A percentile compares a stretch with the other conserved stretches of the same genome.
Conservation (phyloP, 2,888 invertebrate genomes). For the Meiosimyza decipiens region DNA sequence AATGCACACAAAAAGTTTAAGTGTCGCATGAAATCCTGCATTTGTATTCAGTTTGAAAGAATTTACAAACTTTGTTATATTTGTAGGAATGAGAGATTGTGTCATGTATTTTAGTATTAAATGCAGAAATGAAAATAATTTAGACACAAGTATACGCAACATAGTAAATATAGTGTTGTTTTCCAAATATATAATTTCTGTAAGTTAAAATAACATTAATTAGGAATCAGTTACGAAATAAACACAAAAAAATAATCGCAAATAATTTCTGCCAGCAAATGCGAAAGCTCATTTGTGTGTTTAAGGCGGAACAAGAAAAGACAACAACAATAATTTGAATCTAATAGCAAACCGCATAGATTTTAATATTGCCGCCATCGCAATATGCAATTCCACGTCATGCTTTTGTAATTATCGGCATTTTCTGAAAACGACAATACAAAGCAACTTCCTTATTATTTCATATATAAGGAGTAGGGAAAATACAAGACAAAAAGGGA, state of each 20-base stretch:
- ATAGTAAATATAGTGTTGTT: not conserved
- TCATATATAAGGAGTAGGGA: not conserved
- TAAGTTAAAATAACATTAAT: not conserved
- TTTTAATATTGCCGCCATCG: conserved; percentile 3
- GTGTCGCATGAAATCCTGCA: not conserved
- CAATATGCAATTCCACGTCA: not conserved
- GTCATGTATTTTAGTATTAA: not conserved
- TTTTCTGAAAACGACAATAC: not conserved
- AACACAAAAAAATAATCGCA: conserved; percentile 48
- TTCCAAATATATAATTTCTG: not conserved
- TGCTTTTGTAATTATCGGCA: conserved; percentile 32
- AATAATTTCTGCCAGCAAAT: conserved; percentile 60
- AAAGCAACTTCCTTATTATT: conserved; percentile 17
- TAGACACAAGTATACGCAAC: not conserved
- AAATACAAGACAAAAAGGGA: not conserved
- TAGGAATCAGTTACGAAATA: conserved; percentile 3
- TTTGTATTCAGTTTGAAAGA: conserved; percentile 28
- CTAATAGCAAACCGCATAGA: conserved; percentile 25
- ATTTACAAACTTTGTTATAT: conserved; percentile 32
- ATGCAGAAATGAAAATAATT: conserved; percentile 1
- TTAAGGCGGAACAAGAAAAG: not conserved
- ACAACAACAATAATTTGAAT: conserved; percentile 22
- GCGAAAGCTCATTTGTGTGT: conserved; percentile 43
- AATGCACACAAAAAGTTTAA: not conserved
- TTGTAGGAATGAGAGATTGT: not conserved